Evolutionary conservation across 2,888 invertebrate genomes (phyloP).

Genomic region (Chelonus formosanus): DNA sequence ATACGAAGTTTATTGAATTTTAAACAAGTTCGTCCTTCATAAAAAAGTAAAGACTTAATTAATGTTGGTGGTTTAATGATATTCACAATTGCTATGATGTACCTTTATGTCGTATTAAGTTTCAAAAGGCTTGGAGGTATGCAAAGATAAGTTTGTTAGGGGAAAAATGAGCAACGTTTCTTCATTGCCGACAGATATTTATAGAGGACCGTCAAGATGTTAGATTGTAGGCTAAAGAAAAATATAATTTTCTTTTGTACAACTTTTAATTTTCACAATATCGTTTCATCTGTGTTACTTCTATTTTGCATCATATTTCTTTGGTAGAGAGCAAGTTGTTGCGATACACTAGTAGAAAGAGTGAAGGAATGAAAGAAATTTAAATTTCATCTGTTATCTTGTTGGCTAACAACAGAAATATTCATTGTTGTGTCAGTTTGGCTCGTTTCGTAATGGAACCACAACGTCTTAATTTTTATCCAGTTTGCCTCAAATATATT

Average conservation of each 20-base stretch:
- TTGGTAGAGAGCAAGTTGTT: no score
- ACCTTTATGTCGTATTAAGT: neutral
- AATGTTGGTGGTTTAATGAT: no score
- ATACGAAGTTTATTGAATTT: constrained; percentile 7
- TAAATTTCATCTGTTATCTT: constrained; percentile 51
- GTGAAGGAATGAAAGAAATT: constrained; percentile 44
- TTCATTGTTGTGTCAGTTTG: constrained; percentile 23
- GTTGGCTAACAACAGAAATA: constrained; percentile 42
- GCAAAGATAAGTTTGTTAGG: constrained; percentile 25
- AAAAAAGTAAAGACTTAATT: neutral
- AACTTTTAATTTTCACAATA: constrained; percentile 60
- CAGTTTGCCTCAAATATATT: no score
- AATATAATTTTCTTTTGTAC: constrained; percentile 50
- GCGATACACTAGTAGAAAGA: neutral
- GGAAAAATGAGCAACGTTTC: constrained; percentile 19
- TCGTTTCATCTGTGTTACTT: constrained; percentile 38
- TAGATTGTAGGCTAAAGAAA: constrained; percentile 35
- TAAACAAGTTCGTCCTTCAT: neutral
- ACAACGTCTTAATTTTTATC: constrained; percentile 42
- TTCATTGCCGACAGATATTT: constrained; percentile 33
- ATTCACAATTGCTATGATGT: neutral
- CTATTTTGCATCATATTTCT: neutral
- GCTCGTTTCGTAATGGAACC: constrained; percentile 16
- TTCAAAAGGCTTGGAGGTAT: neutral
- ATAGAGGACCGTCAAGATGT: constrained; percentile 37